A percentile compares a stretch with the other conserved stretches of the same genome.
Conservation (phyloP, 2,113 vertebrate species). For the Lycaon pictus region DNA sequence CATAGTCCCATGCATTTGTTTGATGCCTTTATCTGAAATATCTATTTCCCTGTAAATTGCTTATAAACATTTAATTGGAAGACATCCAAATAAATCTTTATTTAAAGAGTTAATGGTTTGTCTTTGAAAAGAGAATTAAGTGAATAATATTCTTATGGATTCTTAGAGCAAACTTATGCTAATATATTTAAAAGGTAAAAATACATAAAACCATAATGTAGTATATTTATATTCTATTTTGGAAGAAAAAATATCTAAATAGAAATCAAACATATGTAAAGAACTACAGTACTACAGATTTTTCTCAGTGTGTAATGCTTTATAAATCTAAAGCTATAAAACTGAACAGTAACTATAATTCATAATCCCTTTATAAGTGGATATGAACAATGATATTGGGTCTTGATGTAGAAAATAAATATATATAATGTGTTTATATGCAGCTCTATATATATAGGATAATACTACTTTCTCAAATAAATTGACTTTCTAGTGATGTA, state of each 20-base stretch:
- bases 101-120: constrained; percentile 37
- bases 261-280: not conserved
- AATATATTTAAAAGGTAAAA: constrained; percentile 31
- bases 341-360: not conserved
- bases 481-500: not conserved
- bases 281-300: not conserved
- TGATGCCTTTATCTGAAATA: not conserved
- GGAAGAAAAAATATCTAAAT: not conserved
- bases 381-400: not conserved
- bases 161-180: not conserved
- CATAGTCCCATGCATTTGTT: not conserved
- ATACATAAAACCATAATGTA: not conserved
- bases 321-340: not conserved
- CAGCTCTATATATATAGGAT: not conserved
- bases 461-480: not conserved
- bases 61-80: not conserved
- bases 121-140: not conserved
- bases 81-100: not conserved
- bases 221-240: not conserved
- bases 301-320: not conserved
- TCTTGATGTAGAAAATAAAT: not conserved
- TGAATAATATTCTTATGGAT: not conserved
- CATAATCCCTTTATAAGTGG: not conserved
- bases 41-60: not conserved
- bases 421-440: not conserved